Base-by-base conservation (phyloP, 2,888 invertebrate genomes). In the Suillia variegata region DNA sequence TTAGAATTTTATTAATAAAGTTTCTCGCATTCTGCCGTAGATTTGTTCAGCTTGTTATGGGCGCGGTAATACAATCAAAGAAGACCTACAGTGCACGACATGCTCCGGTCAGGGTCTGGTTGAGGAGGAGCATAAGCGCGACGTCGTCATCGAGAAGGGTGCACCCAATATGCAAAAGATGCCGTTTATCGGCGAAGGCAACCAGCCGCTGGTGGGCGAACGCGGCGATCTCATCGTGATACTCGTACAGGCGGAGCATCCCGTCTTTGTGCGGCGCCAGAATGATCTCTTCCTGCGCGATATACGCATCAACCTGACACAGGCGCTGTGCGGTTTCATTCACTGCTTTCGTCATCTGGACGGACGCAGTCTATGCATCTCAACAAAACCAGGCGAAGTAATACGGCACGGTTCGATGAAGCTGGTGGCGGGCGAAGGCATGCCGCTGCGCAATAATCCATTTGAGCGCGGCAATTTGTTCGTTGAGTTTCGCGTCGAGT, bases 181-280 rank as follows among this genome's bases (percentile, higher is more conserved):
- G 64, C 87, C 87, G 70, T 94, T 96, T 78, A 84, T 89, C 67
- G 92, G 93, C 34, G 95, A 96, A 83, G 96, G 96, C 31, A 94
- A 97, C 80, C 96, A 96, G 75, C 86, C 91, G 84, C 93, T 94
- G 56, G 92, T 90, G 63, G 86, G 91, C 33, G 91, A 92, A 71
- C 88, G 93, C 15, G 96, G 96, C 10, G 94, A 97, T 84, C 90
- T 97, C 31, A 87, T 96, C 56, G 93, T 96, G 73, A 87, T 96
- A 45, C 82, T 97, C 60, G 89, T 93, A 75, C 89, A 90, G 78
- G 90, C 90, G 76, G 86, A 88, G 8, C 95, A 97, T 83, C 87
- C 90, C 4, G 75, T 85, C 45, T 97, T 95, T 82, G 87, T 89
- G 75, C 86, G 97, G 64, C 87, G 87, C 60, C 90, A 89, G 54